Base-by-base conservation (phyloP, 1,140 invertebrate genomes). In the Cyclina sinensis region DNA sequence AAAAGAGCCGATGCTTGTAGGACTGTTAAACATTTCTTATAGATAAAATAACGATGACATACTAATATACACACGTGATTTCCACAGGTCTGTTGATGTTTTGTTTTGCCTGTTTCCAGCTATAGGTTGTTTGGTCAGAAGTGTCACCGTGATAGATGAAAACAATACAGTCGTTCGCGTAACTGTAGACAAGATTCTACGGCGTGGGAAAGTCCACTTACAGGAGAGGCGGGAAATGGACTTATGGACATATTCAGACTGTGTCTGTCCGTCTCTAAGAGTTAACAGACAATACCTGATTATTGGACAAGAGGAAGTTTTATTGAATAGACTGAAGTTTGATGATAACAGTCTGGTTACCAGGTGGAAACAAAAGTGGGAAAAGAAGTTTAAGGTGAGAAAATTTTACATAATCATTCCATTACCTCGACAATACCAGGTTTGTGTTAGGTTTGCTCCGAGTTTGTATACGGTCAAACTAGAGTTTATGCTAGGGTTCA, bases 281-380 rank as follows among this genome's bases (percentile, higher is more conserved):
- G 27, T 65, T 7, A 73, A 62, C 21, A 70, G 65, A 30, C 46
- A 88, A 39, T 88, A 88, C 62, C 43, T 88, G 7, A 82, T 88
- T 14, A 70, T 88, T n/a, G 46, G 86, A 11, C 18, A 73, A 12
- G 86, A 88, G 30, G 79, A 88, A 11, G 65, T 82, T 1, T 27
- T 83, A 51, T 21, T 83, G 27, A 80, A 88, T n/a, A 80, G 65
- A 46, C 35, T 88, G 3, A 39, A 51, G 37, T 88, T 57, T 43
- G 74, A 30, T 18, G 46, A 88, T 11, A 43, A 74, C 14, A 88
- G 79, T 16, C 48, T 88, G 14, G 79, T 88, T 18, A 46, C 79
- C 1, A 24, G 68, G 57, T 88, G 86, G 86, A 81, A 88, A 21
- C n/a, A 35, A 24, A 88, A 88, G 43, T 88, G 86, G 86, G 86